phyloP scores from a whole-genome alignment of 2,797 vertebrate species.

The Betta splendens region DNA sequence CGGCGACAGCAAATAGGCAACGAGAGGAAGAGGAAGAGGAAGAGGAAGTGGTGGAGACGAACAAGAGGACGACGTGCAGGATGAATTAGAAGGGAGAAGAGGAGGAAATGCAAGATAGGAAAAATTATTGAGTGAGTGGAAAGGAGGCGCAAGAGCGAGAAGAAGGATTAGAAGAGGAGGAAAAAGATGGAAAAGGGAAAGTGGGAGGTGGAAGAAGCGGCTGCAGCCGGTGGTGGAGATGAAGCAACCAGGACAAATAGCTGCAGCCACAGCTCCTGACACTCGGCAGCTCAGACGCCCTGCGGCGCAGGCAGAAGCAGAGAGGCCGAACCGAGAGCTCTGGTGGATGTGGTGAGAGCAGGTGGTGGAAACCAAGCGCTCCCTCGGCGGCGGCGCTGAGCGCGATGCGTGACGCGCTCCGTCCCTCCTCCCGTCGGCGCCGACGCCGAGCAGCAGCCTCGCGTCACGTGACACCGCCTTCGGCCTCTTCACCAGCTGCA shows the following conservation, averaged over 20 bases:
- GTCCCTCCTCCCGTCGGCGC: too few species aligned
- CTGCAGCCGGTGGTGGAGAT: neutral
- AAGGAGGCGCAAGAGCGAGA: neutral
- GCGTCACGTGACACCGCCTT: slow-evolving; percentile 69
- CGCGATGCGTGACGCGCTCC: too few species aligned
- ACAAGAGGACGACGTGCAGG: too few species aligned
- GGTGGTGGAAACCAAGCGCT: slow-evolving; percentile 54
- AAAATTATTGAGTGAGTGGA: too few species aligned
- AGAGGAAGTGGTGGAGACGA: too few species aligned
- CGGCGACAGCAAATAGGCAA: too few species aligned
- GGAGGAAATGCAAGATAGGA: too few species aligned
- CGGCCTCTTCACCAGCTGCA: slow-evolving; percentile 63
- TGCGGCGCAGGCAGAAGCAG: slow-evolving; percentile 21
- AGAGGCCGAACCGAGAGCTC: slow-evolving; percentile 32
- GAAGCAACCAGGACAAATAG: slow-evolving; percentile 12
- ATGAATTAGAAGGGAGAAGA: too few species aligned
- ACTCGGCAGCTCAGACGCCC: slow-evolving; percentile 52
- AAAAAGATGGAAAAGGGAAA: neutral
- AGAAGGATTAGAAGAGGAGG: neutral
- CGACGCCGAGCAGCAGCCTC: slow-evolving; percentile 50
- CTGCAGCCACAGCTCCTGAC: slow-evolving; percentile 36
- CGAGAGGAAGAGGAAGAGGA: too few species aligned
- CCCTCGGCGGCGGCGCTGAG: too few species aligned
- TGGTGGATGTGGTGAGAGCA: slow-evolving; percentile 30
- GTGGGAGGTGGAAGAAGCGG: too few species aligned